Conservation (phyloP, 2,113 vertebrate genomes). For the Otus sunia region DNA sequence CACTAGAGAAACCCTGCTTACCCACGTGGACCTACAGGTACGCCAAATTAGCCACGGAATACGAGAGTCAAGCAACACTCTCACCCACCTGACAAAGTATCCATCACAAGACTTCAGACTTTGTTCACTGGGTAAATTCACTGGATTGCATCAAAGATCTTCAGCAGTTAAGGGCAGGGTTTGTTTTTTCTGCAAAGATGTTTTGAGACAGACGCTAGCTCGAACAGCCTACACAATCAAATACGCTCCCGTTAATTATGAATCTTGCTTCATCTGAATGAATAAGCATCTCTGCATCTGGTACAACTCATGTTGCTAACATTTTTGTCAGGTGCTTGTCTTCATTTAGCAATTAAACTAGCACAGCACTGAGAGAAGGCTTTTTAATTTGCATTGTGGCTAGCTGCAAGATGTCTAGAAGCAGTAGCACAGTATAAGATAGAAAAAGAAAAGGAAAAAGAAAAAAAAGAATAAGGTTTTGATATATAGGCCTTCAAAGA, state of each 20-base stretch:
- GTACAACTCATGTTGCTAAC: conserved; percentile 11
- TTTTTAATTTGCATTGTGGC: neutral
- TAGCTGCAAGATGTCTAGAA: neutral
- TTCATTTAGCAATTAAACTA: conserved; percentile 40
- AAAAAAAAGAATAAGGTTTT: neutral
- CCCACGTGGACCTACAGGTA: neutral
- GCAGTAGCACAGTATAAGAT: neutral
- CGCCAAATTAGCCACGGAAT: neutral
- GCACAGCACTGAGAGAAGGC: neutral
- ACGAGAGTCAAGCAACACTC: neutral
- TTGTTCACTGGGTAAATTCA: neutral
- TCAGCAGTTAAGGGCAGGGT: neutral
- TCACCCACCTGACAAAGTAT: neutral
- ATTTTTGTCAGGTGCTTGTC: conserved; percentile 13
- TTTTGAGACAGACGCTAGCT: neutral
- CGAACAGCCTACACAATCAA: conserved; percentile 4
- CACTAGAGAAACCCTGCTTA: neutral
- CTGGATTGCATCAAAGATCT: neutral
- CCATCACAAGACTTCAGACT: neutral
- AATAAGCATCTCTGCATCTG: conserved; percentile 34
- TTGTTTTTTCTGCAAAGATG: neutral
- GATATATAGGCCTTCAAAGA: neutral
- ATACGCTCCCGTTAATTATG: conserved; percentile 6
- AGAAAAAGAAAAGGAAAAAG: neutral
- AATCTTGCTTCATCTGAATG: conserved; percentile 13